Conservation (phyloP, 2,113 vertebrate species). For the Chitala chitala region DNA sequence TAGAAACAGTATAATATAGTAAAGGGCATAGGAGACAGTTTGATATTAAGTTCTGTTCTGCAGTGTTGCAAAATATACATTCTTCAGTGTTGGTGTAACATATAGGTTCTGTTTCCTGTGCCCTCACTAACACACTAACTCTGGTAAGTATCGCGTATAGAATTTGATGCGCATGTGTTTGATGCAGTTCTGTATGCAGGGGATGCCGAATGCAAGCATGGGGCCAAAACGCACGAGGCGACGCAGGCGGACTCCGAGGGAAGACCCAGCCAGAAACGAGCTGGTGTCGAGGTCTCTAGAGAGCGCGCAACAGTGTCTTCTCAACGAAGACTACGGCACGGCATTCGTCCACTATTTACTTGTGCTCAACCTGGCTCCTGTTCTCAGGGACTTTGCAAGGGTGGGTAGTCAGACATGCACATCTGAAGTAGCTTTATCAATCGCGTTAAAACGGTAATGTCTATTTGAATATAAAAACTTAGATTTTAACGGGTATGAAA, state of each 20-base stretch:
- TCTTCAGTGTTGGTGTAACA: not conserved
- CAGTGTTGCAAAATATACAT: not conserved
- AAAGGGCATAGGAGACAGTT: too few relatives aligned
- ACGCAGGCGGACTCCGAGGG: conserved; percentile 46
- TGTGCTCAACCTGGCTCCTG: conserved; percentile 82
- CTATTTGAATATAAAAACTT: not conserved
- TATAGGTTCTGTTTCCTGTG: not conserved
- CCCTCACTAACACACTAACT: too few relatives aligned
- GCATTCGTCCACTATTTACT: conserved; percentile 93
- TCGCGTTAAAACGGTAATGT: not conserved
- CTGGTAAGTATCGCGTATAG: too few relatives aligned
- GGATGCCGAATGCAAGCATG: conserved; percentile 58
- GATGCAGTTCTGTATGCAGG: conserved; percentile 12
- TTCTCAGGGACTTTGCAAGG: conserved; percentile 70
- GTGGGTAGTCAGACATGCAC: conserved; percentile 36
- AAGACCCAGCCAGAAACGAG: conserved; percentile 68
- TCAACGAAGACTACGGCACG: conserved; percentile 84
- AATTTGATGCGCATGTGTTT: not conserved
- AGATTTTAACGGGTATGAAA: not conserved
- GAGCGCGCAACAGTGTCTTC: conserved; percentile 84
- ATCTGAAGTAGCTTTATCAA: not conserved
- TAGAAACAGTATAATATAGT: too few relatives aligned
- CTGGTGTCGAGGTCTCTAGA: conserved; percentile 82
- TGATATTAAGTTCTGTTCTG: too few relatives aligned
- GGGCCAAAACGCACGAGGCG: conserved; percentile 54